phyloP scores from a whole-genome alignment of 2,888 invertebrate species.

The Strigamia crassipes region DNA sequence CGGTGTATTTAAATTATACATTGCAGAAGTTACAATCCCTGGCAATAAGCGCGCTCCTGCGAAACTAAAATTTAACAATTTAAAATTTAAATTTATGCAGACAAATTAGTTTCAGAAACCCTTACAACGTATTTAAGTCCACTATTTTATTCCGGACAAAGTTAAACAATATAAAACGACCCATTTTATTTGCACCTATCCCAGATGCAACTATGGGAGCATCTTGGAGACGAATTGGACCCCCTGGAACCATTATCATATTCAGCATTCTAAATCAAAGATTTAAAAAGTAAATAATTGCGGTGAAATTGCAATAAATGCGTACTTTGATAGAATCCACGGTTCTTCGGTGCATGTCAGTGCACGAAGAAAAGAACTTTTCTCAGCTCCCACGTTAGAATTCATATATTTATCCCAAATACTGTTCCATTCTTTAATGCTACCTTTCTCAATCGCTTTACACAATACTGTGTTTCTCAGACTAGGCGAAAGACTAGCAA shows the following conservation, averaged over 20 bases:
- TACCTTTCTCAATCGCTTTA: conserved; percentile 72
- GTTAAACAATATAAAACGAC: conserved; percentile 73
- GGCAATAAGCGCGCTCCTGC: background rate
- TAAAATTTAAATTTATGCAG: background rate
- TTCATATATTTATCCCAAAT: conserved; percentile 74
- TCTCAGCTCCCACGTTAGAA: conserved; percentile 72
- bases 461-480: background rate
- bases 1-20: background rate
- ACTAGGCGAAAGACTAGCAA: conserved; percentile 1
- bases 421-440: conserved; percentile 74
- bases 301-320: background rate
- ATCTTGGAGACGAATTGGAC: conserved; percentile 65
- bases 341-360: conserved; percentile 74
- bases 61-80: background rate
- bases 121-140: conserved; percentile 67
- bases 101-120: background rate
- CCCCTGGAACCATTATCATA: background rate
- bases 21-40: background rate
- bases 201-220: conserved; percentile 72
- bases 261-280: background rate
- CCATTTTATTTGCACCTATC: conserved; percentile 73
- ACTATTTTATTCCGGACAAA: conserved; percentile 74
- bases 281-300: background rate
- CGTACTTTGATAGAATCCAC: conserved; percentile 77
- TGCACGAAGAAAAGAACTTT: conserved; percentile 71